Conservation (phyloP, 1,140 invertebrate genomes). For the Drosophila kanapiae region DNA sequence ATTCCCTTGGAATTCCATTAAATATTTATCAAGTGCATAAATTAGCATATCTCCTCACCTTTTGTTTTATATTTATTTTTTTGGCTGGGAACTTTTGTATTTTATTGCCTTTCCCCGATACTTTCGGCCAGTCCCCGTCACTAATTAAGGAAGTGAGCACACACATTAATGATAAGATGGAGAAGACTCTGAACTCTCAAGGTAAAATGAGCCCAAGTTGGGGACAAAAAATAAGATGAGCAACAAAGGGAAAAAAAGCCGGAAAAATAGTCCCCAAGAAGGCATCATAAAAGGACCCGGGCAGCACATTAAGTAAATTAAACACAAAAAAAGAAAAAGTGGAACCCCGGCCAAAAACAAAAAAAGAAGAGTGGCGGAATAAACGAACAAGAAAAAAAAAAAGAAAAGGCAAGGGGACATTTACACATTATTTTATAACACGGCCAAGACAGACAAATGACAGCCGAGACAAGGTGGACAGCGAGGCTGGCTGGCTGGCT, state of each 20-base stretch:
- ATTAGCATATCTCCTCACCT: conserved; percentile 38
- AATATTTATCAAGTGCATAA: conserved; percentile 44
- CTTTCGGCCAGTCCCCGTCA: conserved; percentile 17
- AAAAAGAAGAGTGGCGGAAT: conserved; percentile 29
- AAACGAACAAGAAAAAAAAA: conserved; percentile 16
- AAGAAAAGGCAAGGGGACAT: conserved; percentile 37
- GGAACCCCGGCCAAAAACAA: not conserved
- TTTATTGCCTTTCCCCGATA: conserved; percentile 42
- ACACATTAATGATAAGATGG: conserved; percentile 52
- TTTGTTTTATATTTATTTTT: conserved; percentile 15
- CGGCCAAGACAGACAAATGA: conserved; percentile 60
- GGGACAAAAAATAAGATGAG: conserved; percentile 33
- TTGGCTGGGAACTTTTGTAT: conserved; percentile 8
- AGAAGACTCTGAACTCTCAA: conserved; percentile 29
- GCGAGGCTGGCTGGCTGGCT: conserved; percentile 15
- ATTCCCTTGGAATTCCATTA: conserved; percentile 15
- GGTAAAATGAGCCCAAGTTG: conserved; percentile 24
- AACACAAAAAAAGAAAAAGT: conserved; percentile 36
- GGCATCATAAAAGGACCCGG: conserved; percentile 52
- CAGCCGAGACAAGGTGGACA: conserved; percentile 47
- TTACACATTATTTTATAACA: conserved; percentile 67
- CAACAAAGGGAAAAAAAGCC: conserved; percentile 11
- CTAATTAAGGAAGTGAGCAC: conserved; percentile 58
- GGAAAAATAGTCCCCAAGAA: conserved; percentile 50
- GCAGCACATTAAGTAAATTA: conserved; percentile 63